Evolutionary conservation across 1,140 invertebrate genomes (phyloP), one percentile per base, ranked within the genome.

Genomic region (Drosophila pallidifrons): DNA sequence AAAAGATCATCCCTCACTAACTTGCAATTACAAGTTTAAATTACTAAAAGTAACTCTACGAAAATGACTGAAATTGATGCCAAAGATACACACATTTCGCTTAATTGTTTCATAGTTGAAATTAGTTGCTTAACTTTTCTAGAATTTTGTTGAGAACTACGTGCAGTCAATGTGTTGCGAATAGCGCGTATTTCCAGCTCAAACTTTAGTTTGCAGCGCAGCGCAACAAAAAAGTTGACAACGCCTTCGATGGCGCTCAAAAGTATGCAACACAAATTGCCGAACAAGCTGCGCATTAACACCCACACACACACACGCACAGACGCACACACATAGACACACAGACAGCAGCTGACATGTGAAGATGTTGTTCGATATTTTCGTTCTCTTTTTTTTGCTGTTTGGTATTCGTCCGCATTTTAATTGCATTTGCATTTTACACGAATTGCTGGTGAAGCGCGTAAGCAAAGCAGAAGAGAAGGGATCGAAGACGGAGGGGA

Each of bases 381-480:
- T 30, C 15, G 20, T 25, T 25, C 20, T 20, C 20, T 25, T 25
- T 25, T 25, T 25, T 8, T 20, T 55, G 45, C 20, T n/a, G 6
- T 20, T 58, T 58, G 20, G 20, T 25, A 70, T 82, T 86, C 78
- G 79, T 82, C 78, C 72, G 77, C 80, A 78, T 77, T 88, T 81
- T 78, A 86, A 81, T 88, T 89, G 81, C 77, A 78, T 88, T 89
- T 75, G 55, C 65, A 60, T 60, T 65, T 54, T 38, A 43, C 55
- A 28, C 52, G 65, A 58, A 54, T 35, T 55, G 46, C 54, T 35
- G 38, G 7, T 35, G 25, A 52, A 47, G 25, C n/a, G 28, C 8
- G 11, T 25, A n/a, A 45, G 35, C 7, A n/a, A 11, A 32, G 15
- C 1, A 3, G 11, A 10, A 8, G 20, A 60, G 63, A 8, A n/a